These are phyloP conservation scores for Drosophila parvula DNA, from an alignment of 1,140 invertebrate species.

Conservation along the genomic window DNA sequence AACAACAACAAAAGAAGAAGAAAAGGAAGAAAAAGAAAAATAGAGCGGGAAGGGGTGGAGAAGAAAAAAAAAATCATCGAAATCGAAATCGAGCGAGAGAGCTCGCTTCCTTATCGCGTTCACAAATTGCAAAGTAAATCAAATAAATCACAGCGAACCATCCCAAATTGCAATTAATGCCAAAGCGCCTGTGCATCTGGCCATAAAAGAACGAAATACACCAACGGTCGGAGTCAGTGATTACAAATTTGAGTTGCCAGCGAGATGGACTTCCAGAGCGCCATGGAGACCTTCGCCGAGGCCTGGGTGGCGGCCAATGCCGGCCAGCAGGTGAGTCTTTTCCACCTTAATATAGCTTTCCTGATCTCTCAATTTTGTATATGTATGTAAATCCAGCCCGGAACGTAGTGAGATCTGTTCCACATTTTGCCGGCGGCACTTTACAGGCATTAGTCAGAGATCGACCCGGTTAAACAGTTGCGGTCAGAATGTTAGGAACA, in stretches of 20 bases:
- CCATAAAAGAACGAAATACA: slow-evolving; percentile 38
- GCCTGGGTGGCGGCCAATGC: slow-evolving; percentile 97
- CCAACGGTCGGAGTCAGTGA: slow-evolving; percentile 24
- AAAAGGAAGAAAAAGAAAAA: slow-evolving; percentile 11
- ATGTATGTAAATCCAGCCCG: too few relatives aligned
- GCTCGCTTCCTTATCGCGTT: slow-evolving; percentile 63
- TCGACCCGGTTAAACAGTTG: not conserved
- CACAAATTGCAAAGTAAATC: slow-evolving; percentile 54
- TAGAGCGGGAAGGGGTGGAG: not conserved
- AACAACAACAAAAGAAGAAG: slow-evolving; percentile 17
- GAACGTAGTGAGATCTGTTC: not conserved
- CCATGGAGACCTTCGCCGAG: slow-evolving; percentile 98
- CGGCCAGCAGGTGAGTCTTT: slow-evolving; percentile 86
- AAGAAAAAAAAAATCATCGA: slow-evolving; percentile 1
- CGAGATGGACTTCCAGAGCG: slow-evolving; percentile 97
- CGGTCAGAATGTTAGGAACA: not conserved
- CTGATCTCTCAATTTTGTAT: not conserved
- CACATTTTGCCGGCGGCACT: slow-evolving; percentile 34
- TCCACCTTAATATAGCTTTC: not conserved
- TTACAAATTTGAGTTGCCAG: slow-evolving; percentile 26
- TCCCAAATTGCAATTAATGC: slow-evolving; percentile 73
- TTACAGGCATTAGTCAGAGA: slow-evolving; percentile 21
- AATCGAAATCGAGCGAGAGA: slow-evolving; percentile 49
- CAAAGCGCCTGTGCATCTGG: slow-evolving; percentile 55
- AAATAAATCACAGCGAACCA: slow-evolving; percentile 49